Base-by-base conservation (phyloP, 2,888 invertebrate genomes). In the Platycheirus rosarum region DNA sequence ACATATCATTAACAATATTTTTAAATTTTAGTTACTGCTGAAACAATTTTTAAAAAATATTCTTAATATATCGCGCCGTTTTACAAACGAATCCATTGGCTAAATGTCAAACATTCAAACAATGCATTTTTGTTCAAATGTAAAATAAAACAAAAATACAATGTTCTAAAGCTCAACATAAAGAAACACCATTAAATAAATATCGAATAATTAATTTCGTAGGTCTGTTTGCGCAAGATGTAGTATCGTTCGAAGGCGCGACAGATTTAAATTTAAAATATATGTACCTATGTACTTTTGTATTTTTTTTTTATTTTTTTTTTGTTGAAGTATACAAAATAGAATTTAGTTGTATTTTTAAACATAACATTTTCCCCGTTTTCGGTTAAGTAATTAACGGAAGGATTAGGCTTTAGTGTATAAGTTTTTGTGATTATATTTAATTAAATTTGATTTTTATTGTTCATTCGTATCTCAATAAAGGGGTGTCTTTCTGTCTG, bases 251-350 rank as follows among this genome's bases (percentile, higher is more conserved):
- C 26, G n/a, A 55, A 65, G 63, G 73, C 63, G 62, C 46, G 73
- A 55, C 40, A 29, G 55, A 55, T 65, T 73, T 73, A 73, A 73
- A 73, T 73, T 73, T 73, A 69, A 69, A 69, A 40, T 69, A 42
- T 5, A 18, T 37, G 8, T 16, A 26, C 53, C 20, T 23, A 37
- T 6, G 16, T 40, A 42, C 42, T n/a, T 29, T 37, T 57, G 26
- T 60, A 13, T 35, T 49, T 40, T 46, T 42, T n/a, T 23, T 46
- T 55, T 37, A 11, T 48, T 2, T 32, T 35, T 5, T 7, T 29
- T 57, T 11, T 62, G 20, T 23, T 32, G 8, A 32, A 32, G 8
- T 7, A 26, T 2, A 32, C 29, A 13, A 40, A 26, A 37, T 48
- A 11, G 23, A 57, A 29, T 18, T 44, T 8, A 60, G 16, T 44